phyloP scores from a whole-genome alignment of 2,888 invertebrate species.

The Cephus spinipes region DNA sequence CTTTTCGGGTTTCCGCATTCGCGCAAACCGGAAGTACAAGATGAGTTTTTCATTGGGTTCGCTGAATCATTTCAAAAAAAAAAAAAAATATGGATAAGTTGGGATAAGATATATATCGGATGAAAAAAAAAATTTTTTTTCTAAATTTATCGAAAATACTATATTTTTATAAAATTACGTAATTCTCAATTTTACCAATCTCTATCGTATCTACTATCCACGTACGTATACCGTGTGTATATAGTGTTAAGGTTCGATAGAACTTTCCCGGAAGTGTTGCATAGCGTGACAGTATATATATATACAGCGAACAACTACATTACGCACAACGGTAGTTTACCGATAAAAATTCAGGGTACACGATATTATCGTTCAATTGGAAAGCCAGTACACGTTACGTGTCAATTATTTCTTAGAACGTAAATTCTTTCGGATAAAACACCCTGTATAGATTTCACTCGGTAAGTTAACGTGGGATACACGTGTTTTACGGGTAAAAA shows the following conservation, averaged over 20 bases:
- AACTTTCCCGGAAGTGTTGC: neutral
- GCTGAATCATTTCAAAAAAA: neutral
- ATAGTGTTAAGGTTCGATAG: neutral
- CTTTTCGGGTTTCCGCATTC: neutral
- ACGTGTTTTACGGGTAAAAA: neutral
- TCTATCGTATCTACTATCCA: neutral
- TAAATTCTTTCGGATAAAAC: neutral
- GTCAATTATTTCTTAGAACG: neutral
- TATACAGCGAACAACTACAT: neutral
- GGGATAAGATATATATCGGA: neutral
- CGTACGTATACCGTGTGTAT: neutral
- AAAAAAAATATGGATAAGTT: neutral
- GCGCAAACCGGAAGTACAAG: neutral
- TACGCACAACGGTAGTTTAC: neutral
- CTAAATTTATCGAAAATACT: neutral
- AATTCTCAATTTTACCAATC: neutral
- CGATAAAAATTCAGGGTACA: neutral
- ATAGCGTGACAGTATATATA: neutral
- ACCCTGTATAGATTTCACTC: neutral
- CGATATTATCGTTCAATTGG: neutral
- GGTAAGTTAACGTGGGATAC: neutral
- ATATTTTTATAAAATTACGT: neutral
- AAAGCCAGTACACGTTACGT: neutral
- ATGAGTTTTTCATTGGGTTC: neutral
- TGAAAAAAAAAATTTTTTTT: too few relatives aligned